Percentiles rank a stretch among this genome's conserved stretches.
Evolutionary conservation across 2,113 vertebrate species (phyloP).

Genomic region (Ovis canadensis): DNA sequence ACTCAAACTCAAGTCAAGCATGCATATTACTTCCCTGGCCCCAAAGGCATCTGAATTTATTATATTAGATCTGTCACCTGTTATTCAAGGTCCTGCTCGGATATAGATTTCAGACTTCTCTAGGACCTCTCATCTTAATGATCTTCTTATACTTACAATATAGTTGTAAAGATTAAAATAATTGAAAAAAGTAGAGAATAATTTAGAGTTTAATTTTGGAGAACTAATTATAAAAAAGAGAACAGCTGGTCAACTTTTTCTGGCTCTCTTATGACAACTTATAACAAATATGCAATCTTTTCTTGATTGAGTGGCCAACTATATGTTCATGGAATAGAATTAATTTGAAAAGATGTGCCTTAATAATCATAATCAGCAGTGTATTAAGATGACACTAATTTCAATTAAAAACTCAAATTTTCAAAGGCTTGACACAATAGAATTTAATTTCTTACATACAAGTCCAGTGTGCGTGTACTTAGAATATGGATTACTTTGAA

Average conservation of each 20-base stretch:
- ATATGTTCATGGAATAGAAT: not conserved
- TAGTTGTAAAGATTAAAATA: conserved; percentile 26
- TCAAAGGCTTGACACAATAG: conserved; percentile 44
- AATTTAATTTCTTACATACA: conserved; percentile 36
- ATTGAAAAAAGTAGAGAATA: not conserved
- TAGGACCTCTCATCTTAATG: not conserved
- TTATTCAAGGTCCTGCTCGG: not conserved
- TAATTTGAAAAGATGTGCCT: conserved; percentile 40
- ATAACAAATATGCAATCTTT: conserved; percentile 9
- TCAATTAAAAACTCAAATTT: conserved; percentile 24
- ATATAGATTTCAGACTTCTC: not conserved
- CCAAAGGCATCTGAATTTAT: not conserved
- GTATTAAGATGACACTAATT: conserved; percentile 37
- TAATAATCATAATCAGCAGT: conserved; percentile 14
- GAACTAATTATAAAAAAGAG: conserved; percentile 1
- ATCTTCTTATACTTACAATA: not conserved
- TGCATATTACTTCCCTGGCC: not conserved
- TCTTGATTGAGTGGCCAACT: conserved; percentile 53
- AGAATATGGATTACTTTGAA: not conserved
- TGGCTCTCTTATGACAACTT: not conserved
- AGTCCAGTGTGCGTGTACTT: not conserved
- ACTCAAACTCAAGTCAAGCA: not conserved
- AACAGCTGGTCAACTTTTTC: not conserved
- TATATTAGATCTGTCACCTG: not conserved
- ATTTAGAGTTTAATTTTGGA: conserved; percentile 1